Base-by-base conservation (phyloP, 2,797 vertebrate genomes). In the Synaphobranchus kaupii region DNA sequence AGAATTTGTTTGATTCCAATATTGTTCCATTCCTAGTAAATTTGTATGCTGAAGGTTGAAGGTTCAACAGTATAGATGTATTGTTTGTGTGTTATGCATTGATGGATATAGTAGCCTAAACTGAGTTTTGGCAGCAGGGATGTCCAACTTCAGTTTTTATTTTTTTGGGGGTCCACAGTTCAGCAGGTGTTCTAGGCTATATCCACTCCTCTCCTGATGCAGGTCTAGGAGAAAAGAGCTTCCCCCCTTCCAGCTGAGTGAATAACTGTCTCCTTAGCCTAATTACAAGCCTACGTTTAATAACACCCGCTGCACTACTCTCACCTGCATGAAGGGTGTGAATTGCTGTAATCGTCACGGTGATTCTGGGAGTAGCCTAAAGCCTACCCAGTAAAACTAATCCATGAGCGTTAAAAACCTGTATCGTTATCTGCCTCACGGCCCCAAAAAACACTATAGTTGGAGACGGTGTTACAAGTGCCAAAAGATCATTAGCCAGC, bases 321-420 rank as follows among this genome's bases (percentile, higher is more conserved):
- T 81, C 78, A 81, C 78, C 78, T 81, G 47, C 78, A 25, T 22
- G 1, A 2, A 50, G 78, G 73, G 78, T 81, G 78, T 25, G 78
- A 81, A 81, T 47, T 50, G 47, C 78, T 50, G 1, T 50, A 25
- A 47, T n/a, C 22, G 0, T 81, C 78, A n/a, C 8, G 12, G 31
- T 73, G 68, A 6, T 44, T 76, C 73, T 34, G 4, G 34, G 39
- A 44, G 78, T 48, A n/a, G 78, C 47, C 78, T 81, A 22, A 50
- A 50, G 22, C 78, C 73, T 17, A 7, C 71, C 0, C 34, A 48
- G 76, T 25, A 22, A 20, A 20, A 22, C 15, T 39, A 20, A 80
- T 34, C 68, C 12, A 9, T 73, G 68, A 73, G 28, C 68, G 3
- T 80, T 20, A 17, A 47, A 47, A 15, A 20, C 34, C 76, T 78